Evolutionary conservation across 2,797 vertebrate species (phyloP).

Genomic region (Jordanella pulchra): DNA sequence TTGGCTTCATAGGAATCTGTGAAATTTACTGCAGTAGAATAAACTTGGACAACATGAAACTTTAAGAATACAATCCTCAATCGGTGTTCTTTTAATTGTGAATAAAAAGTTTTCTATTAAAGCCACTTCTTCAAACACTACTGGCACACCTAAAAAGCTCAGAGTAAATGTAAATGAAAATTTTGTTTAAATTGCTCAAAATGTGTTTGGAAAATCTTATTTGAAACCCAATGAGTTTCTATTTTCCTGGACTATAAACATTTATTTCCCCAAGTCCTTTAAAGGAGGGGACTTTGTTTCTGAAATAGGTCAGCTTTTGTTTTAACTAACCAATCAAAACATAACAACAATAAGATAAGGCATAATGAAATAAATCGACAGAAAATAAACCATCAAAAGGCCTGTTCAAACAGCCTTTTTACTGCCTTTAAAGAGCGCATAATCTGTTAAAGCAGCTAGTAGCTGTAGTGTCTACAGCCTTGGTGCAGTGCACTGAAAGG

Average conservation of each 20-base stretch:
- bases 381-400: too few species aligned
- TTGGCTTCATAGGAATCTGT: not conserved
- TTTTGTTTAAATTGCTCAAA: not conserved
- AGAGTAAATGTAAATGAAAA: not conserved
- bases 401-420: too few species aligned
- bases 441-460: too few species aligned
- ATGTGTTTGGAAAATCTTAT: not conserved
- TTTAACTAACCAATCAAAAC: too few species aligned
- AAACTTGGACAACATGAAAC: not conserved
- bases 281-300: too few species aligned
- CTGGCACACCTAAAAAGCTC: not conserved
- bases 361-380: too few species aligned
- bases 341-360: too few species aligned
- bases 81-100: not conserved
- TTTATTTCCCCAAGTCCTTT: not conserved
- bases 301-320: too few species aligned
- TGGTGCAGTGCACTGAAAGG: too few species aligned
- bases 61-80: not conserved
- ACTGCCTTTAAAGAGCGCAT: too few species aligned
- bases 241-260: not conserved
- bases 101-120: not conserved
- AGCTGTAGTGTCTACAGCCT: too few species aligned
- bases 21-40: not conserved
- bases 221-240: not conserved
- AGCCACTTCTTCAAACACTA: not conserved